A percentile compares a stretch with the other conserved stretches of the same genome.
phyloP scores from a whole-genome alignment of 2,797 vertebrate genomes.

The Knipowitschia caucasica region DNA sequence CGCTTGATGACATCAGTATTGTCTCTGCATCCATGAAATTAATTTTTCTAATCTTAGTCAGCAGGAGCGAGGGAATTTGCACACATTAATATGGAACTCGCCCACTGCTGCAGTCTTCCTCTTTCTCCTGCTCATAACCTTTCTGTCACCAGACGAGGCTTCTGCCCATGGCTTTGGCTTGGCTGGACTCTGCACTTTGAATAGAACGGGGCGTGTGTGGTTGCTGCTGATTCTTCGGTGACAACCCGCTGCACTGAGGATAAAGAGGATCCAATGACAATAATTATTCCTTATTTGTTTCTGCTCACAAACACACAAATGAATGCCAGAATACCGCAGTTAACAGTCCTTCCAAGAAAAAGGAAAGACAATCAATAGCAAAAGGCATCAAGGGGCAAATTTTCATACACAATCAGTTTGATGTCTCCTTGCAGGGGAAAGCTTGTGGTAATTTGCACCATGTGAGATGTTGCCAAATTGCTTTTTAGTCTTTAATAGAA shows the following conservation, averaged over 20 bases:
- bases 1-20: conserved; percentile 79
- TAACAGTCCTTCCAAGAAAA: conserved; percentile 33
- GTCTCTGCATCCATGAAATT: conserved; percentile 82
- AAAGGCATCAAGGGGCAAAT: conserved; percentile 48
- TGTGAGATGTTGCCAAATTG: conserved; percentile 20
- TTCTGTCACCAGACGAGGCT: conserved; percentile 33
- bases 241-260: conserved; percentile 47
- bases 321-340: conserved; percentile 33
- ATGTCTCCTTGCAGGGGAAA: conserved; percentile 18
- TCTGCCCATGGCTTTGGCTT: conserved; percentile 47
- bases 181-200: conserved; percentile 33
- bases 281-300: conserved; percentile 74
- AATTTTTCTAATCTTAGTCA: conserved; percentile 83
- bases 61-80: conserved; percentile 79
- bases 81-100: conserved; percentile 77
- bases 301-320: conserved; percentile 56
- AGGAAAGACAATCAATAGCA: conserved; percentile 46
- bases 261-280: conserved; percentile 66
- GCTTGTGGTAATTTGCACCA: conserved; percentile 25
- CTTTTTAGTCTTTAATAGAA: conserved; percentile 25
- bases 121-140: conserved; percentile 26
- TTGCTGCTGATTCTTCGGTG: conserved; percentile 55
- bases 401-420: conserved; percentile 45
- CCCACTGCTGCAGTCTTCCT: conserved; percentile 65
- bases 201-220: neutral